These are phyloP conservation scores for Trimorus sp. DNA, from an alignment of 2,888 invertebrate species.

Conservation along the genomic window DNA sequence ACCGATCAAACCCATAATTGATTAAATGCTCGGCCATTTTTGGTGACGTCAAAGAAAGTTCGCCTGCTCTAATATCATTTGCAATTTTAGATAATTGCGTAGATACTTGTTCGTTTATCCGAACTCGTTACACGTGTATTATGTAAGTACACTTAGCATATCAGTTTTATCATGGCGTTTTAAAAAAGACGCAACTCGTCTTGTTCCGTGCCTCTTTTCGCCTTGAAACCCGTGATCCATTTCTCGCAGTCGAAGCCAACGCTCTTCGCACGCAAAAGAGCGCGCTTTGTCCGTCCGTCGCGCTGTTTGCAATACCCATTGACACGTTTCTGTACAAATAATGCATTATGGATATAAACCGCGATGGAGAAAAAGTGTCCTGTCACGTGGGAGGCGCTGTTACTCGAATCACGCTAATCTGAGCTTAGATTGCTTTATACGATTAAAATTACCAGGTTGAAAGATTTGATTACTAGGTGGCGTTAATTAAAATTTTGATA, in stretches of 20 bases:
- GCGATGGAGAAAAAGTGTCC: slow-evolving; percentile 40
- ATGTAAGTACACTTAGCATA: slow-evolving; percentile 43
- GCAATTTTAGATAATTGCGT: slow-evolving; percentile 16
- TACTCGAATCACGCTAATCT: slow-evolving; percentile 27
- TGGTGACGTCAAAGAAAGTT: slow-evolving; percentile 21
- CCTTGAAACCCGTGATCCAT: background rate
- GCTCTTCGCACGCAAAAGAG: slow-evolving; percentile 6
- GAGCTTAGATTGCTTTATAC: slow-evolving; percentile 23
- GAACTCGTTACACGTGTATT: slow-evolving; percentile 22
- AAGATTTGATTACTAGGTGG: background rate
- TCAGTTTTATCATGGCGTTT: slow-evolving; percentile 32
- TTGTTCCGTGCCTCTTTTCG: too few species aligned
- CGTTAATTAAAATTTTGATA: too few species aligned
- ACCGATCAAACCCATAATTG: too few species aligned
- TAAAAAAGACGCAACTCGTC: background rate
- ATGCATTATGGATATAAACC: slow-evolving; percentile 27
- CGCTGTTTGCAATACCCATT: slow-evolving; percentile 39
- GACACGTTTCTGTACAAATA: slow-evolving; percentile 47
- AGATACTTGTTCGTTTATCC: slow-evolving; percentile 20
- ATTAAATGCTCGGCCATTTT: too few species aligned
- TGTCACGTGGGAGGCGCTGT: slow-evolving; percentile 39
- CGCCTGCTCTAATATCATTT: background rate
- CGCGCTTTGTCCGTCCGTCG: slow-evolving; percentile 2
- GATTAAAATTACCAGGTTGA: slow-evolving; percentile 13
- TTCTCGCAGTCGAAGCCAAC: background rate